These are phyloP conservation scores for Petrocephalus microphthalmus DNA, from an alignment of 2,113 vertebrate genomes.

Conservation along the genomic window DNA sequence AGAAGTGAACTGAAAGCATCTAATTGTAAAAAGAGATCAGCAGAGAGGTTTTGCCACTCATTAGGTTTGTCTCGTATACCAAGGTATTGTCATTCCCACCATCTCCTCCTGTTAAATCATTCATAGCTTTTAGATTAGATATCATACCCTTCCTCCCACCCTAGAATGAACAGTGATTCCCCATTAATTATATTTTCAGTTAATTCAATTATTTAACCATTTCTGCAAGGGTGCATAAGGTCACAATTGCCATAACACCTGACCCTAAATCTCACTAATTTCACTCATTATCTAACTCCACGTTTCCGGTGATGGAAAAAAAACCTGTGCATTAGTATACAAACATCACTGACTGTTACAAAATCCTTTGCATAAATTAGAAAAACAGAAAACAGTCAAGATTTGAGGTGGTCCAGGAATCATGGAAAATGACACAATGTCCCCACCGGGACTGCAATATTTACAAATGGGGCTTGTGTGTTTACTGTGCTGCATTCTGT, in stretches of 20 bases:
- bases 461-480: background rate
- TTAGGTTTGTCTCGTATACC: conserved; percentile 45
- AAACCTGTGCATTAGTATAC: background rate
- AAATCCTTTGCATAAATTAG: background rate
- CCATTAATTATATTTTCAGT: background rate
- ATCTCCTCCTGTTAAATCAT: conserved; percentile 59
- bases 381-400: background rate
- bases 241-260: background rate
- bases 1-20: conserved; percentile 16
- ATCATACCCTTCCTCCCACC: conserved; percentile 37
- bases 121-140: conserved; percentile 64
- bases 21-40: conserved; percentile 31
- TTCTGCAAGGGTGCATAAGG: background rate
- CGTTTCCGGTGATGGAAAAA: background rate
- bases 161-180: background rate
- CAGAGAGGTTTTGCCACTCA: conserved; percentile 42
- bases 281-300: background rate
- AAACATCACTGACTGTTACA: background rate
- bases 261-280: background rate
- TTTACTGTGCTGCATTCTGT: background rate
- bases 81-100: conserved; percentile 60
- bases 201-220: background rate
- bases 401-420: background rate
- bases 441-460: background rate
- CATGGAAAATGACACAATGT: background rate